Evolutionary conservation across 2,113 vertebrate genomes (phyloP), one percentile per base, ranked within the genome.

Genomic region (Hoplias malabaricus): DNA sequence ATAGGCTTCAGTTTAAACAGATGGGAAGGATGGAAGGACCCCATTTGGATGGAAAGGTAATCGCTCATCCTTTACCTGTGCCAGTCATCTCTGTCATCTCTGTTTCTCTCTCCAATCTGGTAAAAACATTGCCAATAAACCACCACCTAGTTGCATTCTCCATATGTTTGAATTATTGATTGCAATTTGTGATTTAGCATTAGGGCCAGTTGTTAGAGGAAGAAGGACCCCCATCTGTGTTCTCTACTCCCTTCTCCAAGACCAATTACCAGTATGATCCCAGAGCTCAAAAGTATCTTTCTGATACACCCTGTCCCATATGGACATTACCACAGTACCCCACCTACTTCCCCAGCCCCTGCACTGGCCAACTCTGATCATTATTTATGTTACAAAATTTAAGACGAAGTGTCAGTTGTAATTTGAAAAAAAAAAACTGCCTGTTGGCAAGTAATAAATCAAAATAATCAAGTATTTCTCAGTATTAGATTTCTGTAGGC

Each of bases 141-240:
- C 76, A 19, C 4, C 23, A 27, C 53, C 53, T 33, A n/a, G 21
- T 66, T 61, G 42, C 8, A 3, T 31, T 65, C 33, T 79, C 74
- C 86, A 82, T 83, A 74, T 67, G 84, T 84, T 88, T 90, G 73
- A 89, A 91, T 90, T 90, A 91, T 92, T 90, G 90, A 91, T 90
- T 74, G 43, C 40, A 73, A 71, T 46, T 21, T 81, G 80, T 82
- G 79, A 91, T 89, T 89, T 85, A 87, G 87, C 81, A 76, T 67
- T 14, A 9, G 61, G 57, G 59, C 75, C 61, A 34, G 59, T 27
- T 82, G 34, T 77, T 33, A 69, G 84, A 87, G 84, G 53, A 42
- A 34, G 54, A 40, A 10, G 11, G 56, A 11, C 40, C n/a, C 34
- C 23, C 29, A 23, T 34, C 69, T 61, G 42, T 23, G 5, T 27